phyloP scores from a whole-genome alignment of 92 coral and sea anemone genomes.

The Micromussa lordhowensis region DNA sequence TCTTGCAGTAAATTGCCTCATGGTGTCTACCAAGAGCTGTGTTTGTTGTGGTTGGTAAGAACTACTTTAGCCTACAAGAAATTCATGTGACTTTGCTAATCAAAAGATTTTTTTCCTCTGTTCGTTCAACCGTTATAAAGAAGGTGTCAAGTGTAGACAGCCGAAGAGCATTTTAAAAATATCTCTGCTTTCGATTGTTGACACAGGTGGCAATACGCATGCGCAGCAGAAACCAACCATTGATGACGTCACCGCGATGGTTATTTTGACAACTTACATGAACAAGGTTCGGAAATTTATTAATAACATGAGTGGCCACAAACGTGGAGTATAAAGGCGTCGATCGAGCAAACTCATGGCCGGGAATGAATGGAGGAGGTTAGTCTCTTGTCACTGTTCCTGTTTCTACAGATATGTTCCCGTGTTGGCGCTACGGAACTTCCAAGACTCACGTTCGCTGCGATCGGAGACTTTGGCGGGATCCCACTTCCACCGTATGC shows the following conservation, averaged over 20 bases:
- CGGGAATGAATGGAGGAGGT: conserved; percentile 49
- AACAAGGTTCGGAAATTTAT: conserved; percentile 28
- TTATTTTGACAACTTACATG: conserved; percentile 27
- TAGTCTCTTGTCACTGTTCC: conserved; percentile 30
- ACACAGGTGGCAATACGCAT: conserved; percentile 30
- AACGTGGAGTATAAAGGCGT: conserved; percentile 7
- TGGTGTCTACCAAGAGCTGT: too few relatives aligned
- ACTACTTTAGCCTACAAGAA: too few relatives aligned
- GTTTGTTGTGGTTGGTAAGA: too few relatives aligned
- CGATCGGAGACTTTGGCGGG: conserved; percentile 94
- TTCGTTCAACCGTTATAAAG: too few relatives aligned
- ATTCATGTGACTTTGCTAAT: too few relatives aligned
- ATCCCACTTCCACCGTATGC: conserved; percentile 72
- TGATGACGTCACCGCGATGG: neutral
- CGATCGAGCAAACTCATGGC: conserved; percentile 42
- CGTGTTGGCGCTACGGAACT: neutral
- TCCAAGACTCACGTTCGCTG: conserved; percentile 73
- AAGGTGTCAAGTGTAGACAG: neutral
- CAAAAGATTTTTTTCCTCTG: too few relatives aligned
- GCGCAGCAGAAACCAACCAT: conserved; percentile 11
- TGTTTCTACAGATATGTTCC: conserved; percentile 34
- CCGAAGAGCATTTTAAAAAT: neutral
- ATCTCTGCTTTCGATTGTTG: neutral
- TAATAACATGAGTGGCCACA: conserved; percentile 31
- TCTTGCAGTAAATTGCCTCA: too few relatives aligned